Evolutionary conservation across 2,797 vertebrate genomes (phyloP).

Genomic region (Lacerta bilineata): DNA sequence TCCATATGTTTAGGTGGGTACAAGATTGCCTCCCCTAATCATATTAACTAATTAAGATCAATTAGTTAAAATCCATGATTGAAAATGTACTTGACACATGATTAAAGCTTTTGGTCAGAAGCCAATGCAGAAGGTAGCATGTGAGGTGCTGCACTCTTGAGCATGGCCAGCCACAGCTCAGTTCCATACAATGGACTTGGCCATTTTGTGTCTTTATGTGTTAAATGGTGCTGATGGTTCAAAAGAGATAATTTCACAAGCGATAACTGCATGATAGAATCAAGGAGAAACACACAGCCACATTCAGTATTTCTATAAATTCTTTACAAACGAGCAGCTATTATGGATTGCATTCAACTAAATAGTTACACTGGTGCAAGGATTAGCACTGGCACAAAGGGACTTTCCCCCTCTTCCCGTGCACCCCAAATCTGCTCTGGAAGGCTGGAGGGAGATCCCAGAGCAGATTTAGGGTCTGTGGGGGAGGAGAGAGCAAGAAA

Average conservation of each 20-base stretch:
- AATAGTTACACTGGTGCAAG: too few species aligned
- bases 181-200: background rate
- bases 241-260: background rate
- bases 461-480: too few species aligned
- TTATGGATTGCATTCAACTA: too few species aligned
- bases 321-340: too few species aligned
- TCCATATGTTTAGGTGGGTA: background rate
- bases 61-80: background rate
- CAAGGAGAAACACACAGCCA: fast-evolving
- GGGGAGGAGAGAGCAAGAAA: too few species aligned
- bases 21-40: conserved; percentile 1
- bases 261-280: background rate
- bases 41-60: background rate
- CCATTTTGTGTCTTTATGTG: background rate
- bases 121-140: background rate
- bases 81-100: background rate
- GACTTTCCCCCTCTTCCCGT: too few species aligned
- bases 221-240: background rate
- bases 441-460: too few species aligned
- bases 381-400: too few species aligned
- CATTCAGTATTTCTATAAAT: background rate
- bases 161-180: background rate
- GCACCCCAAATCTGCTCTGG: too few species aligned
- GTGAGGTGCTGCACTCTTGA: background rate
- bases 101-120: conserved; percentile 31